phyloP scores from a whole-genome alignment of 2,888 invertebrate species.

The Dexiosoma caninum region DNA sequence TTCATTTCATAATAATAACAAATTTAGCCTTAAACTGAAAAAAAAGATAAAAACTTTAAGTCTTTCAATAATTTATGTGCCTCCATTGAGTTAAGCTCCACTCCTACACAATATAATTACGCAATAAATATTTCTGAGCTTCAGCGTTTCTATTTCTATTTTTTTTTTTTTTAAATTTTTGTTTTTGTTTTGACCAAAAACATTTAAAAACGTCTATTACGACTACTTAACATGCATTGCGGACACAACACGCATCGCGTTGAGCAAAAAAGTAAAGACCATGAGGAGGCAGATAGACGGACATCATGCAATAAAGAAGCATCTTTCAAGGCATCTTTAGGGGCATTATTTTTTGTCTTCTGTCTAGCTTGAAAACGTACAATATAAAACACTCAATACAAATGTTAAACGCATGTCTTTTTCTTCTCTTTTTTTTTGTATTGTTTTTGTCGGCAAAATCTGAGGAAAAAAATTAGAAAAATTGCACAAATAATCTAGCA shows the following conservation, averaged over 20 bases:
- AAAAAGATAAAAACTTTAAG: not conserved
- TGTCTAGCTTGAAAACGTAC: conserved; percentile 37
- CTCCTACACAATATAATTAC: conserved; percentile 61
- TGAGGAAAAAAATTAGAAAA: conserved; percentile 39
- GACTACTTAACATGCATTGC: conserved; percentile 62
- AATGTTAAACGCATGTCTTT: conserved; percentile 61
- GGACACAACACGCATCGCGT: conserved; percentile 57
- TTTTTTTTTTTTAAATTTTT: too few species aligned
- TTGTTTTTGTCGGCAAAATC: conserved; percentile 30
- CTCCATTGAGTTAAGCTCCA: conserved; percentile 43
- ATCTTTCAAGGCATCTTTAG: conserved; percentile 52
- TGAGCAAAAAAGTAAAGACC: conserved; percentile 37
- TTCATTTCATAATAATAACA: conserved; percentile 2
- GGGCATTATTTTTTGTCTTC: conserved; percentile 40
- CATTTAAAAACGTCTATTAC: conserved; percentile 56
- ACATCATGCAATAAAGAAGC: conserved; percentile 55
- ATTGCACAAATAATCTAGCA: conserved; percentile 61
- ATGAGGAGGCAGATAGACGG: conserved; percentile 3
- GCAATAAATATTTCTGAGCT: conserved; percentile 59
- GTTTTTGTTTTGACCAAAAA: conserved; percentile 9
- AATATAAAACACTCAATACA: conserved; percentile 62
- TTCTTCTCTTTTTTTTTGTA: not conserved
- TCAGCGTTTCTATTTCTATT: too few species aligned
- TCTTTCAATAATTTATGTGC: conserved; percentile 50
- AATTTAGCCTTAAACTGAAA: not conserved